Percentiles rank a stretch among this genome's conserved stretches.
Conservation (phyloP, 2,113 vertebrate genomes). For the Bucco capensis region DNA sequence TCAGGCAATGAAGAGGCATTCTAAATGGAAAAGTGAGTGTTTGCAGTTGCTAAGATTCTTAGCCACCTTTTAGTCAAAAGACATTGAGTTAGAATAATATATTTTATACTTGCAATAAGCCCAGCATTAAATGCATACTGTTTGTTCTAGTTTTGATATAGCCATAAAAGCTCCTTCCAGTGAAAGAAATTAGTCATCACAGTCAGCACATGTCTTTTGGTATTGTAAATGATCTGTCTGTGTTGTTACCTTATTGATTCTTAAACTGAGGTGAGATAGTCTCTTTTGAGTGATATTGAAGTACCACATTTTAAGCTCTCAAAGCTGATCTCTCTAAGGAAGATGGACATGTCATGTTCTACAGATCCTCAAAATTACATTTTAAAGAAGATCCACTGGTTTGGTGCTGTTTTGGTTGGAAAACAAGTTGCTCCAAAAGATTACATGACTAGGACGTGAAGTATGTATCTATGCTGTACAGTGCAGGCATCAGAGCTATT, state of each 20-base stretch:
- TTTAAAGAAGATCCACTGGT: not conserved
- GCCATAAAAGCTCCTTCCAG: not conserved
- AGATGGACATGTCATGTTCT: not conserved
- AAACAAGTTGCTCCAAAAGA: not conserved
- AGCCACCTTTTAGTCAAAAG: not conserved
- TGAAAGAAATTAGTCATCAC: not conserved
- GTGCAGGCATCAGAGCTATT: not conserved
- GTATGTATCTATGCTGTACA: fast-evolving
- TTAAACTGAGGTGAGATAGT: not conserved
- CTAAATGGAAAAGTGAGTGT: not conserved
- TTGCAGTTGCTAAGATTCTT: not conserved
- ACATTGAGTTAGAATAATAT: not conserved
- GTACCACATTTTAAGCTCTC: not conserved
- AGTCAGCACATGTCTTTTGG: not conserved
- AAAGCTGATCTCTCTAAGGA: not conserved
- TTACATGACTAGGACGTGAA: not conserved
- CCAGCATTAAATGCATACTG: not conserved
- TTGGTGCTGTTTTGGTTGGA: not conserved
- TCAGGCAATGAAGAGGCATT: not conserved
- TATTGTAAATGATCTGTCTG: not conserved
- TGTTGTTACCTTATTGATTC: not conserved
- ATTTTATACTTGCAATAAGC: not conserved
- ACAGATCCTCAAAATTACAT: not conserved
- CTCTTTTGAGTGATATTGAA: not conserved
- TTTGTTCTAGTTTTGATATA: not conserved